A percentile compares a stretch with the other conserved stretches of the same genome.
phyloP scores from a whole-genome alignment of 2,113 vertebrate species.

The Podarcis muralis region DNA sequence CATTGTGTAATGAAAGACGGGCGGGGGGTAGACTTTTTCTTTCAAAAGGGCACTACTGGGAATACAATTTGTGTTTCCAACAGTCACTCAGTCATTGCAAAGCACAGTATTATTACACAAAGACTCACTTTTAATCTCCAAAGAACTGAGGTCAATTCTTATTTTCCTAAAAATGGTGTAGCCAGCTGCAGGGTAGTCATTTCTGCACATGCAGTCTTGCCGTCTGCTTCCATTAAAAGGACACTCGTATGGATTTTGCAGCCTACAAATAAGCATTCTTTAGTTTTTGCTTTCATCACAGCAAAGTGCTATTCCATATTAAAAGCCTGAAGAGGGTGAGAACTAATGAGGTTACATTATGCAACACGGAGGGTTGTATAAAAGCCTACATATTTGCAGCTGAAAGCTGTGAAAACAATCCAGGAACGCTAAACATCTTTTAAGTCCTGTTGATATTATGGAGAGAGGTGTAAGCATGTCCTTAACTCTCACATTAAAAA shows the following conservation, averaged over 20 bases:
- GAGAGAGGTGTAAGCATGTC: neutral
- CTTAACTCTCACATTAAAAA: neutral
- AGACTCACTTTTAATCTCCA: conserved; percentile 91
- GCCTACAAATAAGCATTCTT: conserved; percentile 67
- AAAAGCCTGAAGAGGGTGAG: neutral
- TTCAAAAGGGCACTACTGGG: neutral
- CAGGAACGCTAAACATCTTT: neutral
- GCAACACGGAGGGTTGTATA: neutral
- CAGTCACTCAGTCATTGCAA: neutral
- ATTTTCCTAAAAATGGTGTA: conserved; percentile 91
- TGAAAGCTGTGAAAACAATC: neutral
- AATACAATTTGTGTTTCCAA: neutral
- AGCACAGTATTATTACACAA: neutral
- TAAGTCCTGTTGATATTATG: neutral
- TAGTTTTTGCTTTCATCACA: conserved; percentile 4
- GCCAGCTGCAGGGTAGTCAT: conserved; percentile 89
- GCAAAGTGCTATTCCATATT: neutral
- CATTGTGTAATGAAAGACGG: neutral
- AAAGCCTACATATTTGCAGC: neutral
- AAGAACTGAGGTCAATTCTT: conserved; percentile 86
- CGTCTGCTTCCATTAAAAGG: conserved; percentile 92
- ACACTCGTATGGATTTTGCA: conserved; percentile 93
- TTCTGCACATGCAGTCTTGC: conserved; percentile 87
- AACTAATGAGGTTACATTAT: conserved; percentile 8
- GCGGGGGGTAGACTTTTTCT: neutral